phyloP scores from a whole-genome alignment of 2,797 vertebrate genomes.

The Rhincodon typus region DNA sequence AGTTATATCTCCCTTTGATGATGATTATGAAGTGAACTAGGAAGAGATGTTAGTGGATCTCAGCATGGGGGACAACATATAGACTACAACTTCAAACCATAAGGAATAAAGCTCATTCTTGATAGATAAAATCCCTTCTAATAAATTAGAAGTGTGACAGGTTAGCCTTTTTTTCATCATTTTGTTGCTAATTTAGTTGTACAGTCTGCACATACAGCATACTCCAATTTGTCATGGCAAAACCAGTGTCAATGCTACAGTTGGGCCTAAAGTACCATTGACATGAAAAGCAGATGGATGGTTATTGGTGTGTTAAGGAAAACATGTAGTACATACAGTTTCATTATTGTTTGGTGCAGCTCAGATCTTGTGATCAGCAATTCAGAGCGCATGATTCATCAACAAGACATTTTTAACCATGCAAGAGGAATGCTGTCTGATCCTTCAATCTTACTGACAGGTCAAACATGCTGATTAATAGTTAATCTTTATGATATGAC shows the following conservation, averaged over 20 bases:
- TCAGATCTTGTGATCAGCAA: conserved; percentile 84
- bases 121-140: conserved; percentile 55
- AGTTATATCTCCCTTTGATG: conserved; percentile 48
- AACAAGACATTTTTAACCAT: conserved; percentile 92
- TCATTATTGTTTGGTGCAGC: conserved; percentile 69
- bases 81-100: conserved; percentile 57
- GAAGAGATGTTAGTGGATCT: conserved; percentile 54
- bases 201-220: conserved; percentile 11
- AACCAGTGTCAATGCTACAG: conserved; percentile 9
- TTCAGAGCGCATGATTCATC: conserved; percentile 88
- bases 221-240: conserved; percentile 26
- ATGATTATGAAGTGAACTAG: conserved; percentile 50
- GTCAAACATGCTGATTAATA: conserved; percentile 97
- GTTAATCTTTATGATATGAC: conserved; percentile 99
- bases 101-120: conserved; percentile 60
- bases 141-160: conserved; percentile 28
- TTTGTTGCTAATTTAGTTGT: conserved; percentile 23
- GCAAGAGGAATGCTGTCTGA: conserved; percentile 95
- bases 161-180: not conserved
- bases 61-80: conserved; percentile 55
- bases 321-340: conserved; percentile 41
- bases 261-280: conserved; percentile 29
- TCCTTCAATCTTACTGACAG: conserved; percentile 90
- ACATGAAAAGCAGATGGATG: conserved; percentile 36
- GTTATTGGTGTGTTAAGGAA: conserved; percentile 37